Base-by-base conservation (phyloP, 1,140 invertebrate genomes). In the Wiebesia pumilae region DNA sequence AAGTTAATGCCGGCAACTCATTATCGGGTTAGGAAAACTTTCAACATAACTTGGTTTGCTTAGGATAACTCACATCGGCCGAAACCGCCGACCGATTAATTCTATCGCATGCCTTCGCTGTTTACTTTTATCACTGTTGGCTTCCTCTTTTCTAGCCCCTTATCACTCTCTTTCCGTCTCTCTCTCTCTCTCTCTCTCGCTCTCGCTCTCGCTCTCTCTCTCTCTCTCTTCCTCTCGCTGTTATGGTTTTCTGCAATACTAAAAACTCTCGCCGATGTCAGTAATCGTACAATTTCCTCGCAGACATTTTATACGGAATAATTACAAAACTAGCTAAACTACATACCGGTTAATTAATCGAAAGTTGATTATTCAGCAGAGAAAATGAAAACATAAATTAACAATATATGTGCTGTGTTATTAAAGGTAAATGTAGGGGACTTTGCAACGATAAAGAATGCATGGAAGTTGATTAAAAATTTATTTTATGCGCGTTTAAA, bases 21-120 rank as follows among this genome's bases (percentile, higher is more conserved):
- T 90, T 89, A 90, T 89, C 89, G 79, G 88, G 88, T 89, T 90
- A 89, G 79, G 73, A 87, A 86, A 88, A 87, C 84, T 88, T 85
- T 85, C 84, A 65, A 47, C 75, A 27, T 87, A 90, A 90, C 87
- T 90, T 89, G 85, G 82, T 90, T 88, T 90, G 88, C 85, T 88
- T 88, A 88, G 85, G 85, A 88, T 87, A 86, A 80, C 86, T 88
- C 85, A 83, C 87, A 87, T 86, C 83, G 88, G 80, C 77, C 19
- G 84, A 83, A 84, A 83, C 80, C 83, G 84, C 87, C 86, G 80
- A 75, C 35, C 88, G 85, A 88, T 90, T 90, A 88, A 90, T 88
- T 87, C 86, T 81, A 86, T 80, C 78, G 78, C 54, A 21, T 65
- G 47, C 78, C 47, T 78, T 47, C 24, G 73, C 38, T 47, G 73